A percentile compares a stretch with the other conserved stretches of the same genome.
Conservation (phyloP, 1,140 invertebrate genomes). For the Caenorhabditis latens region DNA sequence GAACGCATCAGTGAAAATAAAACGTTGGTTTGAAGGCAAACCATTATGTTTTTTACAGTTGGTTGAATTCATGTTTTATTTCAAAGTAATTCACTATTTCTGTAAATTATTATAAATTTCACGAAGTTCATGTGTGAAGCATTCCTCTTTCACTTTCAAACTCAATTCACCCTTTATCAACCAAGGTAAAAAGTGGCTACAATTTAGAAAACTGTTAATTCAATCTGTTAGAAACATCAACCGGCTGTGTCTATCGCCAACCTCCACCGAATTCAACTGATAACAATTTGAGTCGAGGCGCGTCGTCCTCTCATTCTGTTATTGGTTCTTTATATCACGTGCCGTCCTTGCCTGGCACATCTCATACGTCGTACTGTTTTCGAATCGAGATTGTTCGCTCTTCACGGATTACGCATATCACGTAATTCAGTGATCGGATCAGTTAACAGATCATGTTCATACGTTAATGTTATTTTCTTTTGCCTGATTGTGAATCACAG, state of each 20-base stretch:
- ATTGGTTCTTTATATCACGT: slow-evolving; percentile 12
- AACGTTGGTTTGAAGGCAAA: slow-evolving; percentile 31
- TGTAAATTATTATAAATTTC: slow-evolving; percentile 6
- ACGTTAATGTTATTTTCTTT: background rate
- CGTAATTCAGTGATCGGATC: too few relatives aligned
- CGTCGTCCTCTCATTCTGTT: slow-evolving; percentile 18
- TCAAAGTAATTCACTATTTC: background rate
- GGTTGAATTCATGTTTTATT: background rate
- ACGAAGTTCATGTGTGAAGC: background rate
- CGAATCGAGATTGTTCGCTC: background rate
- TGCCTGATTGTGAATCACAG: background rate
- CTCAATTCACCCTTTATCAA: too few relatives aligned
- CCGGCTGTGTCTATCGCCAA: background rate
- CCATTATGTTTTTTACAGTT: background rate
- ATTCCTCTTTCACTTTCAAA: background rate
- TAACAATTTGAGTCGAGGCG: background rate
- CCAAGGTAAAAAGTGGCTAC: background rate
- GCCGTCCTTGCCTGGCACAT: slow-evolving; percentile 1
- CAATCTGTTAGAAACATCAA: background rate
- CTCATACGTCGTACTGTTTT: background rate
- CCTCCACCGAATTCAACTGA: background rate
- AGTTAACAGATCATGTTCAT: too few relatives aligned
- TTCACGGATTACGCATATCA: too few relatives aligned
- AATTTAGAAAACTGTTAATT: background rate
- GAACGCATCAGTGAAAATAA: slow-evolving; percentile 33